Conservation (phyloP, 2,888 invertebrate species). For the Drosophila prolongata region DNA sequence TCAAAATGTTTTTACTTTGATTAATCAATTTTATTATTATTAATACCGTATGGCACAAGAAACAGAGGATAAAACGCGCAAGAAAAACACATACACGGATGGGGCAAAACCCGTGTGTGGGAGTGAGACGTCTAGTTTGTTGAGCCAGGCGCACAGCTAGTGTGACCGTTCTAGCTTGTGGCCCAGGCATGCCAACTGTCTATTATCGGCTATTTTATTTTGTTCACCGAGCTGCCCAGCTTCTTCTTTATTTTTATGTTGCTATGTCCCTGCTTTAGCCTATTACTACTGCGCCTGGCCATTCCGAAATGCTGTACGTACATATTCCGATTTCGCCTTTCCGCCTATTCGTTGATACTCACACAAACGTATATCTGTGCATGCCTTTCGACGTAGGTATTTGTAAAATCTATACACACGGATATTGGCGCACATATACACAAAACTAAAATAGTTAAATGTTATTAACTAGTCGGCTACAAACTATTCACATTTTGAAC, state of each 20-base stretch:
- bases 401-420: slow-evolving; percentile 66
- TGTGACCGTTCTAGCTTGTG: slow-evolving; percentile 54
- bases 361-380: slow-evolving; percentile 52
- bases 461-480: slow-evolving; percentile 14
- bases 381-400: slow-evolving; percentile 57
- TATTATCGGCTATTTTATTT: slow-evolving; percentile 78
- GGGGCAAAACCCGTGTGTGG: slow-evolving; percentile 25
- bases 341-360: slow-evolving; percentile 62
- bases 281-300: slow-evolving; percentile 71
- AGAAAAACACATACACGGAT: slow-evolving; percentile 54
- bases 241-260: slow-evolving; percentile 55
- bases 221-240: slow-evolving; percentile 57
- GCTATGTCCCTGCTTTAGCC: slow-evolving; percentile 65
- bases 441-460: slow-evolving; percentile 45
- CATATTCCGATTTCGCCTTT: slow-evolving; percentile 60
- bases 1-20: slow-evolving; percentile 68
- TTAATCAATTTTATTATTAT: slow-evolving; percentile 79
- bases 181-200: slow-evolving; percentile 58
- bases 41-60: slow-evolving; percentile 68
- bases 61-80: slow-evolving; percentile 57
- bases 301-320: slow-evolving; percentile 73
- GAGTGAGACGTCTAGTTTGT: slow-evolving; percentile 52
- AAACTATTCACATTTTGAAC: slow-evolving; percentile 4
- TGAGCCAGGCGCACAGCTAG: slow-evolving; percentile 51
- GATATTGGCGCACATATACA: slow-evolving; percentile 73